A percentile compares a stretch with the other conserved stretches of the same genome.
phyloP scores from a whole-genome alignment of 1,140 invertebrate genomes.

The Trachymyrmex septentrionalis region DNA sequence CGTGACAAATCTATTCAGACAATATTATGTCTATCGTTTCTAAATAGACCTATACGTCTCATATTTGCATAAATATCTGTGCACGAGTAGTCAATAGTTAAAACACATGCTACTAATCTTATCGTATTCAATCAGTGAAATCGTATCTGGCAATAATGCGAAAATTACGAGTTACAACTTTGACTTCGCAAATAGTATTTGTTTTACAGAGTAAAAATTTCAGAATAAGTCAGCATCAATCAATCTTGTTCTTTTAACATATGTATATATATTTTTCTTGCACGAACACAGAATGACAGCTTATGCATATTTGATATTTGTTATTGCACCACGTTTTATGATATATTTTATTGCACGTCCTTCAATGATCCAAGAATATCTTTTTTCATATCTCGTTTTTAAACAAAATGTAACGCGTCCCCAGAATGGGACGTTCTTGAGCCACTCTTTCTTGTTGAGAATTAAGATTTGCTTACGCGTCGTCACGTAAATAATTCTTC shows the following conservation, averaged over 20 bases:
- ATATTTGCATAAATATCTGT: slow-evolving; percentile 1
- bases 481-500: slow-evolving; percentile 34
- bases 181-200: slow-evolving; percentile 20
- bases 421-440: neutral
- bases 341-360: neutral
- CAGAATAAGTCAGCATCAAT: neutral
- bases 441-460: slow-evolving; percentile 5
- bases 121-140: neutral
- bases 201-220: neutral
- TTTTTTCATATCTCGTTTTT: slow-evolving; percentile 15
- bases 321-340: neutral
- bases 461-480: slow-evolving; percentile 49
- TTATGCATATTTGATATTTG: neutral
- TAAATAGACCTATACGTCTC: neutral
- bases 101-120: neutral
- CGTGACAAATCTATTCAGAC: slow-evolving; percentile 34
- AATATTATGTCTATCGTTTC: neutral
- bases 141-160: neutral
- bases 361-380: neutral
- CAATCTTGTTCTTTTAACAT: neutral
- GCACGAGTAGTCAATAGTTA: neutral
- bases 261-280: neutral
- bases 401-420: neutral
- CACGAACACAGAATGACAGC: neutral
- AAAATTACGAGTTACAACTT: neutral